Evolutionary conservation across 2,113 vertebrate genomes (phyloP).

Genomic region (Macrotis lagotis): DNA sequence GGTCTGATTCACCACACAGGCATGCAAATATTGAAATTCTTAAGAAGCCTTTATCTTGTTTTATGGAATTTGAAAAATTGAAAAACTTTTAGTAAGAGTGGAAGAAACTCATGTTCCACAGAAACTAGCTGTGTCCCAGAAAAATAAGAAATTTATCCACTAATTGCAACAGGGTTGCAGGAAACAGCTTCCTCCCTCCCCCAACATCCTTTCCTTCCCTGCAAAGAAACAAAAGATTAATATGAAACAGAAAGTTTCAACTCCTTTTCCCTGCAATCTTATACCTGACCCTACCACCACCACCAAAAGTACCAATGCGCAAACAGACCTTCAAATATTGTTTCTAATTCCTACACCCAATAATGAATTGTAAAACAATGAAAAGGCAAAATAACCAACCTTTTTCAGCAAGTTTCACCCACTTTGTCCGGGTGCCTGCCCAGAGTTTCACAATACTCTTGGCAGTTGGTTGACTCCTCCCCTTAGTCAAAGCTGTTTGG

Average conservation of each 20-base stretch:
- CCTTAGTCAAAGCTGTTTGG: not conserved
- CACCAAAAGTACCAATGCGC: not conserved
- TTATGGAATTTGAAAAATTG: not conserved
- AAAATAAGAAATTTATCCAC: not conserved
- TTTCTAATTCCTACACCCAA: not conserved
- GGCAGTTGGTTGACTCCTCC: not conserved
- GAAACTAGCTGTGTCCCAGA: not conserved
- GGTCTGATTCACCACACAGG: not conserved
- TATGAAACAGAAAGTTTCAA: not conserved
- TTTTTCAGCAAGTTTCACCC: not conserved
- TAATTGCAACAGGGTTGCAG: not conserved
- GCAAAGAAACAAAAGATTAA: not conserved
- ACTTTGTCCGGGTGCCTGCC: not conserved
- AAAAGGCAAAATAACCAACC: not conserved
- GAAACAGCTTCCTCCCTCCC: not conserved
- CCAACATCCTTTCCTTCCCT: too few species aligned
- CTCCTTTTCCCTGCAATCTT: not conserved
- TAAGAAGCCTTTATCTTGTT: not conserved
- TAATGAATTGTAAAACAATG: not conserved
- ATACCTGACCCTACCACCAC: not conserved
- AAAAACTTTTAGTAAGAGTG: not conserved
- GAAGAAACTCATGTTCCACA: not conserved
- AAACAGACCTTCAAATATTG: not conserved
- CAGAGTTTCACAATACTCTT: not conserved
- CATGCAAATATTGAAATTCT: not conserved